Evolutionary conservation across 2,113 vertebrate species (phyloP).

Genomic region (Uria aalge): DNA sequence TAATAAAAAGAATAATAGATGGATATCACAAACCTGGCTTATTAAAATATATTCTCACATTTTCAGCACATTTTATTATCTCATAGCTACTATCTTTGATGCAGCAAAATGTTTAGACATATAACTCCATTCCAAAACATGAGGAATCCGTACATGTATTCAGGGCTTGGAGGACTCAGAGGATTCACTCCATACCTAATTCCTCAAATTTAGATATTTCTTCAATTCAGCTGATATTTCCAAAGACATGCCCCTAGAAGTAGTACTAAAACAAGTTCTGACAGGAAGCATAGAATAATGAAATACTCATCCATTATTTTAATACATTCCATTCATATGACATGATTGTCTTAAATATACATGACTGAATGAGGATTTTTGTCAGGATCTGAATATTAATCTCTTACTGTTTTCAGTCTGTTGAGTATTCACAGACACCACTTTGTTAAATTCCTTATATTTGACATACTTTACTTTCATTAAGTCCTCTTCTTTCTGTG

Average conservation of each 20-base stretch:
- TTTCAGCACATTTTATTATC: constrained; percentile 14
- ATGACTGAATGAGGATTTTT: constrained; percentile 37
- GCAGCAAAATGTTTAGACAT: neutral
- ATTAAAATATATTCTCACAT: neutral
- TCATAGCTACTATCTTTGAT: neutral
- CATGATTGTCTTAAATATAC: constrained; percentile 36
- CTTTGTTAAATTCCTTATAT: neutral
- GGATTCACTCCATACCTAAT: neutral
- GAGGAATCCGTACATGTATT: neutral
- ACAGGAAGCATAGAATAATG: constrained; percentile 3
- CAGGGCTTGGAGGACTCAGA: neutral
- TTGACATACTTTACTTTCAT: neutral
- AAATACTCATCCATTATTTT: constrained; percentile 51
- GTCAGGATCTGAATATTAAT: constrained; percentile 32
- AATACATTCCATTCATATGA: constrained; percentile 31
- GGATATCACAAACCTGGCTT: neutral
- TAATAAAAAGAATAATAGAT: neutral
- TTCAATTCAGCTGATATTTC: constrained; percentile 1
- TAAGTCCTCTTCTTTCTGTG: neutral
- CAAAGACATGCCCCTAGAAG: neutral
- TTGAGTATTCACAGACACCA: neutral
- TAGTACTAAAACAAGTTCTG: constrained; percentile 28
- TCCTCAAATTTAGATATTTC: constrained; percentile 12
- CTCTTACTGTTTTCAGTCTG: neutral
- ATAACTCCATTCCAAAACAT: neutral